Conservation (phyloP, 1,140 invertebrate genomes). For the Drosophila asahinai region DNA sequence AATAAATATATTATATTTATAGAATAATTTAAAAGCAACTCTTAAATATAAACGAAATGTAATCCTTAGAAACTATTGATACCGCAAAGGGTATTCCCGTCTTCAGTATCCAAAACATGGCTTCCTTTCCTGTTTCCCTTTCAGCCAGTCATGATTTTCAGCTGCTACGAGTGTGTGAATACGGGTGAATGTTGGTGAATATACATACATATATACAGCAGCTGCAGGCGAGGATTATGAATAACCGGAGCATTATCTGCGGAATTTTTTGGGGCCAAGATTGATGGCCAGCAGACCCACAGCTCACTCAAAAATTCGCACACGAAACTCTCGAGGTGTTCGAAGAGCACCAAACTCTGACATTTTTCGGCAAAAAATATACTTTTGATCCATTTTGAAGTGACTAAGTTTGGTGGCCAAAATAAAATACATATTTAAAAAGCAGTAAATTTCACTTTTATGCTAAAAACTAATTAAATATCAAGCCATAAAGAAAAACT, state of each 20-base stretch:
- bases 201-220: background rate
- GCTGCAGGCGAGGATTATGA: constrained; percentile 37
- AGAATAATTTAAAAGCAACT: too few species aligned
- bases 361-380: too few species aligned
- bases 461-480: constrained; percentile 12
- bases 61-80: too few species aligned
- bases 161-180: constrained; percentile 17
- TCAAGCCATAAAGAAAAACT: background rate
- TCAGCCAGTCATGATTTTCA: constrained; percentile 49
- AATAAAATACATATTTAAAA: background rate
- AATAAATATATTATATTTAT: background rate
- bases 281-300: constrained; percentile 32
- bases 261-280: constrained; percentile 31
- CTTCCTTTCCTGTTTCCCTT: constrained; percentile 6
- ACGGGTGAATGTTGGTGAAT: constrained; percentile 3
- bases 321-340: constrained; percentile 10
- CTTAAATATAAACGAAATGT: background rate
- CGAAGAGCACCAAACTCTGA: background rate
- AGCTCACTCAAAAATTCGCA: constrained; percentile 18
- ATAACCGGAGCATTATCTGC: constrained; percentile 38
- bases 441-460: background rate
- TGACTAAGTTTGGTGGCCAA: background rate
- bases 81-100: background rate
- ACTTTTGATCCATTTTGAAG: too few species aligned
- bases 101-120: background rate